Conservation (phyloP, 2,797 vertebrate species). For the Trachops cirrhosus region DNA sequence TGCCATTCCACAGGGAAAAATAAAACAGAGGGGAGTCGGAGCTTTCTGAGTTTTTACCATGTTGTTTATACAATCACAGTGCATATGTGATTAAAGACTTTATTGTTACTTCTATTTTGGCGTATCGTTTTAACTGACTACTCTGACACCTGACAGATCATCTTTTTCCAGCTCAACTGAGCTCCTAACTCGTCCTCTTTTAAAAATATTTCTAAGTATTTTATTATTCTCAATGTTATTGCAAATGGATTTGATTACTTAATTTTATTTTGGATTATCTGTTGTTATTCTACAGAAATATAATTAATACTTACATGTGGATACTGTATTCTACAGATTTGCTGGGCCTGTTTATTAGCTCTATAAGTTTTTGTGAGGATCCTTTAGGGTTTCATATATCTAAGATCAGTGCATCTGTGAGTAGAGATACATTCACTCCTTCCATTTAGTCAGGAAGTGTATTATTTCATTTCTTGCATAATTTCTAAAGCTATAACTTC, state of each 20-base stretch:
- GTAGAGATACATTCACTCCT: neutral
- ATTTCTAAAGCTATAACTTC: neutral
- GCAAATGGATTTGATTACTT: neutral
- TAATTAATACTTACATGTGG: neutral
- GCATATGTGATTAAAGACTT: neutral
- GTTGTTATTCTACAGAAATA: neutral
- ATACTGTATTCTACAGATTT: neutral
- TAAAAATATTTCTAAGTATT: neutral
- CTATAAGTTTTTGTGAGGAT: neutral
- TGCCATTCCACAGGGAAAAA: neutral
- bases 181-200: neutral
- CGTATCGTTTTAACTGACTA: neutral
- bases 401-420: neutral
- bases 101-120: neutral
- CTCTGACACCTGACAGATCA: neutral
- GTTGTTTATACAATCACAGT: neutral
- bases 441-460: neutral
- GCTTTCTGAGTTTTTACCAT: neutral
- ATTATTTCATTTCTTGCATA: neutral
- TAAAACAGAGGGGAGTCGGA: neutral
- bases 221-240: neutral
- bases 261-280: neutral
- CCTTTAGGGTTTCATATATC: neutral
- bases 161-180: neutral
- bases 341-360: neutral